Percentiles rank a stretch among this genome's conserved stretches.
Conservation (phyloP, 35 echinoderm and acorn worm species). For the Eucidaris tribuloides region DNA sequence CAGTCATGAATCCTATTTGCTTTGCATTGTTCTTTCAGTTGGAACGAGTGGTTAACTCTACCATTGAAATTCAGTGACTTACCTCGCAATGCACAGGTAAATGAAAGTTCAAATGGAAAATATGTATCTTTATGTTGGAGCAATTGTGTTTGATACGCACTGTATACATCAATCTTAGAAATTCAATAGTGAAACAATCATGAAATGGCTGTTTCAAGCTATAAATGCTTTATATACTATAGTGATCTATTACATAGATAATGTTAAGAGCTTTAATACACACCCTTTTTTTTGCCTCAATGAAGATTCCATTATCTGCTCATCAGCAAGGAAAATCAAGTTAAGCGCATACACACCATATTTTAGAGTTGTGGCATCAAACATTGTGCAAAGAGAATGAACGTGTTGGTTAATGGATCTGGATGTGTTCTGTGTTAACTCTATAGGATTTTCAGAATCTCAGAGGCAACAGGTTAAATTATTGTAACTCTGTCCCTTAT, state of each 20-base stretch:
- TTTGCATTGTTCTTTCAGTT: slow-evolving; percentile 52
- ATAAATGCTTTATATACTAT: background rate
- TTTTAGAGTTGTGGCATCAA: no score
- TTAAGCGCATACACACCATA: no score
- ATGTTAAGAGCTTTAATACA: background rate
- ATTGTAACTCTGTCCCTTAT: background rate
- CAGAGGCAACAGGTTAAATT: background rate
- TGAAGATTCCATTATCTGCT: no score
- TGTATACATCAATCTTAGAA: background rate
- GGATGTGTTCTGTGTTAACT: no score
- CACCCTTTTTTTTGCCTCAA: no score
- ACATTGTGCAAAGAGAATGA: no score
- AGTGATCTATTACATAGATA: background rate
- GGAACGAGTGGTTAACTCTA: slow-evolving; percentile 94
- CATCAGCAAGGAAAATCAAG: no score
- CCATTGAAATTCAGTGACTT: slow-evolving; percentile 88
- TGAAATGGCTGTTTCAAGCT: background rate
- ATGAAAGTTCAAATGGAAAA: no score
- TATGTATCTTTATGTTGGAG: background rate
- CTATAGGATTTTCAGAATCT: background rate
- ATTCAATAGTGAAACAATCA: background rate
- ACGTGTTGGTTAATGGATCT: no score
- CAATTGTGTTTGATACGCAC: background rate
- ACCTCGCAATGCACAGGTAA: slow-evolving; percentile 92
- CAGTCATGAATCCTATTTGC: no score